phyloP scores from a whole-genome alignment of 2,113 vertebrate species.

The Ailuropoda melanoleuca region DNA sequence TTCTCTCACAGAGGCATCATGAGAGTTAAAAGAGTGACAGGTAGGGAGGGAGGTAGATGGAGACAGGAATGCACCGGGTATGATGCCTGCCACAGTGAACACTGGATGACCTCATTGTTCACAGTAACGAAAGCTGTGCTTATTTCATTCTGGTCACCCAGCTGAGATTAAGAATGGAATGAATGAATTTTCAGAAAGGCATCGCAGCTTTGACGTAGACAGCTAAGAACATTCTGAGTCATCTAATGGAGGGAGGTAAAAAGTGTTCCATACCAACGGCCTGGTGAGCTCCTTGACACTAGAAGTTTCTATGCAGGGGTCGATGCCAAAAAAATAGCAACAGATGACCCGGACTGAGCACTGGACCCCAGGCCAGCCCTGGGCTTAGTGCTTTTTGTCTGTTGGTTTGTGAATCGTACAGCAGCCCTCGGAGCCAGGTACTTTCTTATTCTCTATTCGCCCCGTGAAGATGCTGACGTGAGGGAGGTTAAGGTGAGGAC shows the following conservation, averaged over 20 bases:
- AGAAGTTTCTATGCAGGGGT: not conserved
- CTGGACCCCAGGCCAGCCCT: rapidly evolving
- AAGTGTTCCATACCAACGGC: not conserved
- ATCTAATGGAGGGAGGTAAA: not conserved
- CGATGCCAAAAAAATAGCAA: rapidly evolving
- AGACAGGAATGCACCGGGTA: not conserved
- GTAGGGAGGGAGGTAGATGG: not conserved
- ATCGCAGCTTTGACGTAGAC: not conserved
- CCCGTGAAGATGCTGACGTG: not conserved
- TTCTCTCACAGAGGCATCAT: not conserved
- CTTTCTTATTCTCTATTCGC: not conserved
- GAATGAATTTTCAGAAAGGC: not conserved
- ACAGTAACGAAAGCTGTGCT: not conserved
- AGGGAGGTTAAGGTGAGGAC: not conserved
- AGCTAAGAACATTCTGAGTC: not conserved
- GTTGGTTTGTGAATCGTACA: not conserved
- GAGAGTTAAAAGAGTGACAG: not conserved
- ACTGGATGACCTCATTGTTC: not conserved
- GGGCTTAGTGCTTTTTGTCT: not conserved
- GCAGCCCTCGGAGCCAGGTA: not conserved
- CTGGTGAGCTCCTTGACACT: not conserved
- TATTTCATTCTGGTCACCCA: not conserved
- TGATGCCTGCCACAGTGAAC: not conserved
- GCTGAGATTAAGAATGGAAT: not conserved
- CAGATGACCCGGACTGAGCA: not conserved